Evolutionary conservation across 2,888 invertebrate genomes (phyloP), one percentile per base, ranked within the genome.

Genomic region (Pseudococcus viburni): DNA sequence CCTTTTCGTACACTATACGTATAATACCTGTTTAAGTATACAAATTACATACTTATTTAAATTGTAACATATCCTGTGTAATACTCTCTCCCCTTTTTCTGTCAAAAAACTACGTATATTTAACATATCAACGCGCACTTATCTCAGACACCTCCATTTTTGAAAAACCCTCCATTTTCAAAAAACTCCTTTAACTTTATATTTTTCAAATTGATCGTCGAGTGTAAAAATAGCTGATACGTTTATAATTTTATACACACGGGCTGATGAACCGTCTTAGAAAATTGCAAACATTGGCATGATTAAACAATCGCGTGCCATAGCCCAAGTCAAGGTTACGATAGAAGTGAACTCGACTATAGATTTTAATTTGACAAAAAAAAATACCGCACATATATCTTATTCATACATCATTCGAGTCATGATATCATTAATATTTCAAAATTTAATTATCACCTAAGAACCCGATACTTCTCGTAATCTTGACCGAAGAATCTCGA

Each of bases 111-210:
- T 83, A 83, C 42, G 80, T 83, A 83, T 83, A 46, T 42, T 83
- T 19, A 46, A 83, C 80, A 83, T 83, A 83, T 83, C 80, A 83
- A 22, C 46, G 46, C 7, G 80, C 80, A 83, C 80, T 46, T 46
- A 83, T 83, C 80, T 83, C 80, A 83, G 80, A 83, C 46, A 46
- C 19, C 46, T 83, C n/a, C 46, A 22, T 83, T n/a, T n/a, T n/a
- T n/a, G n/a, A n/a, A n/a, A n/a, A n/a, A n/a, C n/a, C n/a, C n/a
- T n/a, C n/a, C n/a, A n/a, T n/a, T n/a, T n/a, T n/a, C n/a, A n/a
- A n/a, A n/a, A n/a, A n/a, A n/a, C n/a, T n/a, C n/a, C n/a, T 83
- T 46, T 19, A 83, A 42, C 80, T 46, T 83, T 83, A 46, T 83
- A 83, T 6, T 83, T 83, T 83, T 83, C 46, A 46, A 22, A 33